These are phyloP conservation scores for Archaeoteleia sp. DNA, from an alignment of 2,888 invertebrate genomes.

Conservation along the genomic window DNA sequence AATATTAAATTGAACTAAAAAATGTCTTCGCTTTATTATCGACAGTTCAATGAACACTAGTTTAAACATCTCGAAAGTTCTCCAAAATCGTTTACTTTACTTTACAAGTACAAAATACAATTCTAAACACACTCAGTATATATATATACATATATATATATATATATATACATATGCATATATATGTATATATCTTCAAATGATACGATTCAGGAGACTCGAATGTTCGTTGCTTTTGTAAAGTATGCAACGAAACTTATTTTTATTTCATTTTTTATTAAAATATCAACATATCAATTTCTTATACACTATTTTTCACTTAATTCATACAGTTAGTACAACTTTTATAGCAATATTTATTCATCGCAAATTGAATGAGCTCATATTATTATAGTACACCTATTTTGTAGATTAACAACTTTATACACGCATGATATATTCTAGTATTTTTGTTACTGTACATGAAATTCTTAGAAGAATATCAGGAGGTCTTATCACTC, in stretches of 20 bases:
- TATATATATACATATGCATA: no score
- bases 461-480: slow-evolving; percentile 61
- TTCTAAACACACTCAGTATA: slow-evolving; percentile 58
- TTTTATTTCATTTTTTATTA: slow-evolving; percentile 64
- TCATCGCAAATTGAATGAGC: slow-evolving; percentile 54
- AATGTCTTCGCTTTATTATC: slow-evolving; percentile 53
- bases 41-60: slow-evolving; percentile 60
- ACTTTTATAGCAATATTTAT: slow-evolving; percentile 44
- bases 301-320: slow-evolving; percentile 60
- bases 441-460: slow-evolving; percentile 69
- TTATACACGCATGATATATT: slow-evolving; percentile 71
- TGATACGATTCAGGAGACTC: slow-evolving; percentile 68
- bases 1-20: slow-evolving; percentile 60
- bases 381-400: slow-evolving; percentile 70
- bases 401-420: slow-evolving; percentile 70
- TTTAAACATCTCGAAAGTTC: slow-evolving; percentile 52
- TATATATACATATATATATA: no score
- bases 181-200: slow-evolving; percentile 61
- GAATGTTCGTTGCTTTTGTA: slow-evolving; percentile 64
- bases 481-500: slow-evolving; percentile 78
- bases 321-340: slow-evolving; percentile 52
- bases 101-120: slow-evolving; percentile 60
- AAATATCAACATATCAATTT: slow-evolving; percentile 73
- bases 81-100: slow-evolving; percentile 50
- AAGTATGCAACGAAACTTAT: slow-evolving; percentile 65